Conservation (phyloP, 2,797 vertebrate species). For the Chaenodraco wilsoni region DNA sequence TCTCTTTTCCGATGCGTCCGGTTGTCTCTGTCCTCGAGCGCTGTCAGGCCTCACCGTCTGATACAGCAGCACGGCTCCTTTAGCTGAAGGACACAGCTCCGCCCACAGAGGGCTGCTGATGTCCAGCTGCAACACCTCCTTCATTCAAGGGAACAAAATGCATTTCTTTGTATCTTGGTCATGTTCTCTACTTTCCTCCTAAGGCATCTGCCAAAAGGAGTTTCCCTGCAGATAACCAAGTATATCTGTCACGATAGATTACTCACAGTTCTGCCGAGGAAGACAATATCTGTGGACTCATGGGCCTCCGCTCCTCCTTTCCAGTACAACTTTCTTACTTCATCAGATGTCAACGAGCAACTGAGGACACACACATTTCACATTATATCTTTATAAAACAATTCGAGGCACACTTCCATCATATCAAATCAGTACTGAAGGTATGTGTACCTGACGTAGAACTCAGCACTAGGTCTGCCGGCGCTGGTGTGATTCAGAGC, state of each 20-base stretch:
- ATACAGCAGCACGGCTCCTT: constrained; percentile 90
- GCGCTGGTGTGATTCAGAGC: constrained; percentile 91
- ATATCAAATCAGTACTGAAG: background rate
- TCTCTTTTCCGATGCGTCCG: background rate
- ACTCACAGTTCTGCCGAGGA: constrained; percentile 83
- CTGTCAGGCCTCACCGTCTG: constrained; percentile 77
- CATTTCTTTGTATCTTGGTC: background rate
- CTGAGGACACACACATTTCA: constrained; percentile 66
- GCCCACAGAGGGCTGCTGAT: constrained; percentile 81
- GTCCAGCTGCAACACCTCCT: constrained; percentile 85
- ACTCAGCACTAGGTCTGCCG: constrained; percentile 90
- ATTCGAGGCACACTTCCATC: background rate
- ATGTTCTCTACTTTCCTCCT: background rate
- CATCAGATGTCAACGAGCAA: constrained; percentile 86
- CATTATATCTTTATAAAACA: background rate
- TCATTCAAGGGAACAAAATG: background rate
- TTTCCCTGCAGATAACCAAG: background rate
- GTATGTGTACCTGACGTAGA: constrained; percentile 86
- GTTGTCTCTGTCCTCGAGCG: background rate
- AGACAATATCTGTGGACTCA: constrained; percentile 89
- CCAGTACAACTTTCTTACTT: constrained; percentile 86
- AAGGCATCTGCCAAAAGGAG: background rate
- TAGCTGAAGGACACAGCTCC: constrained; percentile 92
- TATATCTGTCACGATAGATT: background rate
- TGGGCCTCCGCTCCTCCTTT: constrained; percentile 89